Evolutionary conservation across 2,797 vertebrate genomes (phyloP).

Genomic region (Mus spretus): DNA sequence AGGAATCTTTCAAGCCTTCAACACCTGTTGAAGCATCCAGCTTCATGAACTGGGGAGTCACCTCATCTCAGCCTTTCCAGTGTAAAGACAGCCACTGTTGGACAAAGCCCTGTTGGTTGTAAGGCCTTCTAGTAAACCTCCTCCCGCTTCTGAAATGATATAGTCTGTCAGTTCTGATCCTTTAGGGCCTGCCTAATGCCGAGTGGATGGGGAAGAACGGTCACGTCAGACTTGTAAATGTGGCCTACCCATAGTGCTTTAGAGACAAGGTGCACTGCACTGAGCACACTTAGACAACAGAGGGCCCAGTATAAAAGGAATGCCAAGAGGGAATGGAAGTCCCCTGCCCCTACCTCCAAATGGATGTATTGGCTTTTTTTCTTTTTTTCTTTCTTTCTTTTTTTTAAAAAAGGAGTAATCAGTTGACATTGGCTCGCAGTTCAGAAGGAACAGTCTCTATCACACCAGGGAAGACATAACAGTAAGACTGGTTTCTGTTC

Average conservation of each 20-base stretch:
- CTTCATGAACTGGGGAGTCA: not conserved
- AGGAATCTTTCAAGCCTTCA: not conserved
- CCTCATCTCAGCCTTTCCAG: not conserved
- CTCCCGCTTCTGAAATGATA: not conserved
- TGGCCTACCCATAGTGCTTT: not conserved
- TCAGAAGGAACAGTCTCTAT: not conserved
- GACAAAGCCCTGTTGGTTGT: not conserved
- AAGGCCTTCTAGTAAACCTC: not conserved
- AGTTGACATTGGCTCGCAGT: not conserved
- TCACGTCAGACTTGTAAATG: not conserved
- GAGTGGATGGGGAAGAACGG: not conserved
- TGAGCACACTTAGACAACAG: not conserved
- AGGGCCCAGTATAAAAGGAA: too few relatives aligned
- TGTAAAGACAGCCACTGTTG: not conserved
- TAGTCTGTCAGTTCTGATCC: not conserved
- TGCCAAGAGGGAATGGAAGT: not conserved
- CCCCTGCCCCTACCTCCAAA: not conserved
- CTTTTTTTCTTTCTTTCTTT: not conserved
- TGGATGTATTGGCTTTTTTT: not conserved
- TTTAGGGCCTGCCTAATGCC: not conserved
- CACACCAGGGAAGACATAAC: not conserved
- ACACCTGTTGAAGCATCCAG: not conserved
- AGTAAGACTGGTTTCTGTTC: not conserved
- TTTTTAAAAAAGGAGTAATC: not conserved
- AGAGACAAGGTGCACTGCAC: not conserved